A percentile compares a stretch with the other conserved stretches of the same genome.
phyloP scores from a whole-genome alignment of 2,888 invertebrate genomes.

The Cephonodes hylas region DNA sequence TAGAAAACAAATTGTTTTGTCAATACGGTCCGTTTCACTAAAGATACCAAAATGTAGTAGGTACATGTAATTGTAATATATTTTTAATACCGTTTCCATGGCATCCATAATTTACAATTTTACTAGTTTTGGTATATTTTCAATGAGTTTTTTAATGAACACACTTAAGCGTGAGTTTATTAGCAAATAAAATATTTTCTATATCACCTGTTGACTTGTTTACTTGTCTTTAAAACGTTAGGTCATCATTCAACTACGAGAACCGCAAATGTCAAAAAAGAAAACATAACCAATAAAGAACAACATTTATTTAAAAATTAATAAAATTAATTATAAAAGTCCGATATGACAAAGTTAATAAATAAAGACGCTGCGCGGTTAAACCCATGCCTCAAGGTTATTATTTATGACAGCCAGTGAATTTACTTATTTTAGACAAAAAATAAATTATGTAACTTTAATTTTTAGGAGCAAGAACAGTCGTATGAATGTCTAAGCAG shows the following conservation, averaged over 20 bases:
- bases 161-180: no score
- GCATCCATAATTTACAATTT: no score
- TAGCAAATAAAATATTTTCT: not conserved
- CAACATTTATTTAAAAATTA: not conserved
- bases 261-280: not conserved
- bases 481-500: conserved; percentile 87
- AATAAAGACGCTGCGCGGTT: conserved; percentile 60
- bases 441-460: conserved; percentile 31
- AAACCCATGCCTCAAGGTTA: conserved; percentile 70
- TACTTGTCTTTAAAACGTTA: not conserved
- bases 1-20: conserved; percentile 36
- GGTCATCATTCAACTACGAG: not conserved
- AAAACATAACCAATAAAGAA: conserved; percentile 9
- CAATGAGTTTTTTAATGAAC: no score
- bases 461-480: conserved; percentile 86
- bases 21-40: conserved; percentile 35
- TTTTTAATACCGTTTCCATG: not conserved
- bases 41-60: conserved; percentile 1
- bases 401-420: not conserved
- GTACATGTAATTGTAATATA: not conserved
- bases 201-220: not conserved
- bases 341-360: conserved; percentile 48
- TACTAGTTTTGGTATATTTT: no score
- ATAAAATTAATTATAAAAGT: conserved; percentile 5
- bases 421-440: not conserved